Evolutionary conservation across 1,140 invertebrate species (phyloP).

Genomic region (Paramacrobiotus metropolitanus): DNA sequence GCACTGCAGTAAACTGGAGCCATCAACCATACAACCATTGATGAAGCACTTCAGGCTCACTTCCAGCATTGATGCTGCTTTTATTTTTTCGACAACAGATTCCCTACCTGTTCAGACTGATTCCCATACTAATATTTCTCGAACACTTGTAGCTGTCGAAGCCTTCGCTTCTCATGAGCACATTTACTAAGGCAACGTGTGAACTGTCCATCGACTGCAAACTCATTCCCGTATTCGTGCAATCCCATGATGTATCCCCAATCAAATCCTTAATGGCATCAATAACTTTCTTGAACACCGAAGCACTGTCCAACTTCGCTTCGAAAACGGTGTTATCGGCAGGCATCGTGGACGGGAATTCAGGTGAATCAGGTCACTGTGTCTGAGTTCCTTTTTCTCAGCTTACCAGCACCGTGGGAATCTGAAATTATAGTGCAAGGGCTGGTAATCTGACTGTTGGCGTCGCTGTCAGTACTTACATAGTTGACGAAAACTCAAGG

Average conservation of each 20-base stretch:
- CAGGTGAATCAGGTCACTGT: too few species aligned
- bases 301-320: conserved; percentile 69
- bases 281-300: conserved; percentile 80
- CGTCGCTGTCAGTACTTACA: too few species aligned
- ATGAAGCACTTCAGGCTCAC: too few species aligned
- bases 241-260: conserved; percentile 79
- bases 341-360: neutral
- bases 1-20: neutral
- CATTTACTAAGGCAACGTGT: conserved; percentile 85
- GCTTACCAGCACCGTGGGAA: too few species aligned
- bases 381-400: too few species aligned
- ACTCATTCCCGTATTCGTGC: conserved; percentile 83
- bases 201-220: conserved; percentile 97
- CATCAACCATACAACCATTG: too few species aligned
- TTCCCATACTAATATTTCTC: conserved; percentile 87
- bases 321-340: conserved; percentile 38
- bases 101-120: conserved; percentile 50
- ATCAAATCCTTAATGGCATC: conserved; percentile 94
- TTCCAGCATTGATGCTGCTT: too few species aligned
- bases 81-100: too few species aligned
- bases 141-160: conserved; percentile 98
- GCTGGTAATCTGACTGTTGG: too few species aligned
- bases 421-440: too few species aligned
- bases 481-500: too few species aligned
- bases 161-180: conserved; percentile 74